Percentiles rank a stretch among this genome's conserved stretches.
phyloP scores from a whole-genome alignment of 1,140 invertebrate species.

The Drosophila ironensis region DNA sequence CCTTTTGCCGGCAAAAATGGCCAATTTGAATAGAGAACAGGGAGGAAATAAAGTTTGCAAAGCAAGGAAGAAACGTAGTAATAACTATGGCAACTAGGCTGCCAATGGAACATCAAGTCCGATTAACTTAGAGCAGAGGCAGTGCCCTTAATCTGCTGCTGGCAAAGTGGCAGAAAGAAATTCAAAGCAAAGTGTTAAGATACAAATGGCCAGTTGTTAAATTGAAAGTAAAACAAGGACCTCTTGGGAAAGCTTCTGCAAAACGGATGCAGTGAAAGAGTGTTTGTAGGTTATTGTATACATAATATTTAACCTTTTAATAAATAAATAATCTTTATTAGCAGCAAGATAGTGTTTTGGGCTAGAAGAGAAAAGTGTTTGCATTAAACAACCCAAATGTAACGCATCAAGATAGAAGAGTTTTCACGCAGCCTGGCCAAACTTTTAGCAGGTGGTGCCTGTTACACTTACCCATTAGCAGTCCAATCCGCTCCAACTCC shows the following conservation, averaged over 20 bases:
- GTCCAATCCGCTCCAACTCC: conserved; percentile 27
- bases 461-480: conserved; percentile 74
- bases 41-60: no score
- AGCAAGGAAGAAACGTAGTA: no score
- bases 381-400: no score
- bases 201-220: background rate
- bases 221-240: background rate
- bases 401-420: no score
- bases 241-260: no score
- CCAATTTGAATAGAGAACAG: background rate
- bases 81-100: no score
- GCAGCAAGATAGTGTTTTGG: no score
- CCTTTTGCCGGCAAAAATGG: conserved; percentile 4
- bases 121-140: conserved; percentile 2
- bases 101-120: background rate
- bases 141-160: background rate
- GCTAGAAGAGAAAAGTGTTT: no score
- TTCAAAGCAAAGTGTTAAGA: background rate
- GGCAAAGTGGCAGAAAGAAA: background rate
- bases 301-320: no score
- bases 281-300: no score
- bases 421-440: conserved; percentile 9
- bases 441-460: conserved; percentile 26
- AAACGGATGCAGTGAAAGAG: no score
- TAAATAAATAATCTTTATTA: no score